Evolutionary conservation across 2,888 invertebrate genomes (phyloP), one percentile per base, ranked within the genome.

Genomic region (Creontiades dilutus): DNA sequence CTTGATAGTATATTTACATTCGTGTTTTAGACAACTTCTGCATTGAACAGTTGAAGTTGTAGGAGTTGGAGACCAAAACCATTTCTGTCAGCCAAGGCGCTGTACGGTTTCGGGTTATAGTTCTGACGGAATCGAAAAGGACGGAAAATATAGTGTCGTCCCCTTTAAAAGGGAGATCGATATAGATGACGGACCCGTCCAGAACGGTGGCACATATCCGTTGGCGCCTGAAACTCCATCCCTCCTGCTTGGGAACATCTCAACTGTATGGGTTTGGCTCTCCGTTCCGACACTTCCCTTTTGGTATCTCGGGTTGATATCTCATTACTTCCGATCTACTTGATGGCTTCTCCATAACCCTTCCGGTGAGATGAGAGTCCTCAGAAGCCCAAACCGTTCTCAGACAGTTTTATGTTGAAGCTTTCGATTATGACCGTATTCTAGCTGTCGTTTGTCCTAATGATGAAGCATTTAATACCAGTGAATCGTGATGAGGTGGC

Each of bases 151-250:
- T 68, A 23, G 11, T 23, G 23, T 23, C 68, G 68, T 23, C 23
- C 68, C 68, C 27, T 68, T 23, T 68, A 19, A 68, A 23, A 23
- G 19, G 68, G 27, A 57, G 68, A 68, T 23, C 68, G 23, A 68
- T 68, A 68, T 68, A 68, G 27, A 68, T 23, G 68, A 68, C 23
- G 27, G 68, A 68, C 68, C 57, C 57, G n/a, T 57, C 57, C 68
- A 23, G 23, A 23, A 68, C 68, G 68, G 68, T 68, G 68, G 68
- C 23, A 68, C 68, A 23, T 68, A 68, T 68, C 68, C 68, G 68
- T 23, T 68, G 68, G 68, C 68, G 68, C 68, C 68, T 68, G 68
- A 68, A 68, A 68, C 68, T 19, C 61, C 61, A 61, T 61, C 61
- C 19, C 19, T 11, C 68, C 23, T 9, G 19, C 9, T 61, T 61